Evolutionary conservation across 2,113 vertebrate genomes (phyloP).

Genomic region (Nothocercus julius): DNA sequence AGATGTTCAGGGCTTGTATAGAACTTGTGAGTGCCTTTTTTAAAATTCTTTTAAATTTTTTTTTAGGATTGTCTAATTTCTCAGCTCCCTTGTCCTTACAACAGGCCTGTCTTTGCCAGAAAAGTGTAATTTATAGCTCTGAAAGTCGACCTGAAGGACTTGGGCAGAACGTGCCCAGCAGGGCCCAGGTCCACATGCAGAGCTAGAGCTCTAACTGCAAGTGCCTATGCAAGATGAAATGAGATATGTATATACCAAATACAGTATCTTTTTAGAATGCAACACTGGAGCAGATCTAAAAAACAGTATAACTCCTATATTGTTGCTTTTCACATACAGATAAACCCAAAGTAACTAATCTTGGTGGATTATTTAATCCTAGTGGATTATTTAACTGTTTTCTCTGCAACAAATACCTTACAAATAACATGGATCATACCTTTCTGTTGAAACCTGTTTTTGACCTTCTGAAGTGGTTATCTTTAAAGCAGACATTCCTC

Average conservation of each 20-base stretch:
- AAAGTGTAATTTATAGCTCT: not conserved
- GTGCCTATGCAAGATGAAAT: not conserved
- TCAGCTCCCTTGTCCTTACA: not conserved
- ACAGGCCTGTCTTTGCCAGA: not conserved
- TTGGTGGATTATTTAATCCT: not conserved
- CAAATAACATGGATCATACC: not conserved
- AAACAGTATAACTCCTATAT: not conserved
- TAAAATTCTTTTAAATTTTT: no score
- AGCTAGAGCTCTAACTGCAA: not conserved
- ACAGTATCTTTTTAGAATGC: not conserved
- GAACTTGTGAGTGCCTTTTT: not conserved
- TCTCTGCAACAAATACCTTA: not conserved
- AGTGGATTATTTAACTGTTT: not conserved
- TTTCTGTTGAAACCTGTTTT: not conserved
- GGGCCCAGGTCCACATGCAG: not conserved
- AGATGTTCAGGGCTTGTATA: not conserved
- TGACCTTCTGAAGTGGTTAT: not conserved
- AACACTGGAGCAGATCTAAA: not conserved
- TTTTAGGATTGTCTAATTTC: not conserved
- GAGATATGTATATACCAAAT: not conserved
- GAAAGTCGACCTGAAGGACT: not conserved
- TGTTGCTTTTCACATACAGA: not conserved
- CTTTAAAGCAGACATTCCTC: not conserved
- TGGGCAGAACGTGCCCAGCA: accelerated
- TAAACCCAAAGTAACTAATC: not conserved